Evolutionary conservation across 2,113 vertebrate genomes (phyloP).

Genomic region (Notiomystis cincta): DNA sequence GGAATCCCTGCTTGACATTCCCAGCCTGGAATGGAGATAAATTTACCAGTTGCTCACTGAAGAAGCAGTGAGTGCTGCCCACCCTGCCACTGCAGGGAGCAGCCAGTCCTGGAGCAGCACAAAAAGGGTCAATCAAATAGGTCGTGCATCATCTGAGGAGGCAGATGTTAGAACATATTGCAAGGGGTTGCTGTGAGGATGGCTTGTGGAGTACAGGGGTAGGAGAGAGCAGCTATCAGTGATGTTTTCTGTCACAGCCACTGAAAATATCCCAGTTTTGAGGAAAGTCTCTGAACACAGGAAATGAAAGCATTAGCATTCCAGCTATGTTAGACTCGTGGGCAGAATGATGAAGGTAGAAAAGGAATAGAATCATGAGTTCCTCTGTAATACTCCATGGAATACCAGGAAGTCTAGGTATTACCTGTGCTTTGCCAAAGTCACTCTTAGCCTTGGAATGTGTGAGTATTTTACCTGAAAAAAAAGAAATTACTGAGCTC

Average conservation of each 20-base stretch:
- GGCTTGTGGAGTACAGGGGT: constrained; percentile 58
- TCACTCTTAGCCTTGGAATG: neutral
- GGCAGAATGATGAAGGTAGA: neutral
- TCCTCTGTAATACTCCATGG: neutral
- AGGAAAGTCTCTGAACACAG: neutral
- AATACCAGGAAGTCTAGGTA: neutral
- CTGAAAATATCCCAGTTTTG: constrained; percentile 4
- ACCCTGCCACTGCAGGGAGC: constrained; percentile 52
- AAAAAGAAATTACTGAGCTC: neutral
- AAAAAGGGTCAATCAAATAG: constrained; percentile 85
- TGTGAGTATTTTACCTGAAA: constrained; percentile 23
- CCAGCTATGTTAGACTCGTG: neutral
- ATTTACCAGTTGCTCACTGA: constrained; percentile 51
- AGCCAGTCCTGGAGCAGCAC: constrained; percentile 67
- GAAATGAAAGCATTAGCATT: neutral
- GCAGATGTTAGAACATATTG: constrained; percentile 96
- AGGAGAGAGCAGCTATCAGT: constrained; percentile 19
- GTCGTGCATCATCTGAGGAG: constrained; percentile 86
- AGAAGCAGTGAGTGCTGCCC: constrained; percentile 12
- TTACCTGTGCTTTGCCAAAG: constrained; percentile 19
- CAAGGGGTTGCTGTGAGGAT: constrained; percentile 78
- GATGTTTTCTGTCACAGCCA: neutral
- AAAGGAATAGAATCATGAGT: neutral
- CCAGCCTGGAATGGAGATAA: constrained; percentile 21
- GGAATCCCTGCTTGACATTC: neutral